A percentile compares a stretch with the other conserved stretches of the same genome.
Conservation (phyloP, 2,113 vertebrate genomes). For the Tupaia tana region DNA sequence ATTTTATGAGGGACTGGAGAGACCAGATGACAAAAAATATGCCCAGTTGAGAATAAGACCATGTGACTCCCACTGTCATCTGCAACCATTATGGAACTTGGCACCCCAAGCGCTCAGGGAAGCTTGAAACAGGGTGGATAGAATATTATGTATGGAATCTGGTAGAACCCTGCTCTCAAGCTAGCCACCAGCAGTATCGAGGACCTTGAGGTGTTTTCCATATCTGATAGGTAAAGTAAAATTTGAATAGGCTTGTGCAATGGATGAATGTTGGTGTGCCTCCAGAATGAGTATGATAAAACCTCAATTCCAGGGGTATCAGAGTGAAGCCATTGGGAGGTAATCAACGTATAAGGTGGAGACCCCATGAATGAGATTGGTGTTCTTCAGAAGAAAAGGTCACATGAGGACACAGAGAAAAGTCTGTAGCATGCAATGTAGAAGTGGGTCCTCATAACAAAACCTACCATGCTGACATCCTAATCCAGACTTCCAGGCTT, state of each 20-base stretch:
- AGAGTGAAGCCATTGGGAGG: neutral
- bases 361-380: neutral
- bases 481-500: neutral
- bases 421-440: neutral
- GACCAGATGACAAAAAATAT: neutral
- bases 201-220: neutral
- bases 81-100: neutral
- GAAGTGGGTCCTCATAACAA: neutral
- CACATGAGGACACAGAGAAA: neutral
- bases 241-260: neutral
- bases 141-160: rapidly evolving
- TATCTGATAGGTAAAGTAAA: neutral
- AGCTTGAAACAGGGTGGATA: rapidly evolving
- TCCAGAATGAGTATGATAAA: neutral
- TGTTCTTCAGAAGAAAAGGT: neutral
- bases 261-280: neutral
- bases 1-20: neutral
- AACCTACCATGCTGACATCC: neutral
- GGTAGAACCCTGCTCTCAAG: neutral
- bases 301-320: neutral
- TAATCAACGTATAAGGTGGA: neutral
- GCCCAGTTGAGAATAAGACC: neutral
- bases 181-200: neutral
- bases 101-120: rapidly evolving
- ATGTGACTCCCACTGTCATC: neutral